Evolutionary conservation across 2,113 vertebrate species (phyloP).

Genomic region (Etheostoma cragini): DNA sequence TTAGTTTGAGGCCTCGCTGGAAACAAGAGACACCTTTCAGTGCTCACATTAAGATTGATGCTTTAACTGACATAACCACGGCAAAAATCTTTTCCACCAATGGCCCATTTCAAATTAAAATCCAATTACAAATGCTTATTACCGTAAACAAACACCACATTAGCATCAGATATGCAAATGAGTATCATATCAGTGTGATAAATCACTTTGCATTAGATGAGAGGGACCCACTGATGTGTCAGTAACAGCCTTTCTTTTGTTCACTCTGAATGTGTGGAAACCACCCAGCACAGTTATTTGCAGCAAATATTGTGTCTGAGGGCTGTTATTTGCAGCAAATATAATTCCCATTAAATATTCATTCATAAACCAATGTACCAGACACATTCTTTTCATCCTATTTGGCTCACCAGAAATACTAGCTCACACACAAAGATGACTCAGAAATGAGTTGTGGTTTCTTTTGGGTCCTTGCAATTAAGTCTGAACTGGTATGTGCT

Average conservation of each 20-base stretch:
- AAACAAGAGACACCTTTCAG: conserved; percentile 43
- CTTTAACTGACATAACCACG: conserved; percentile 21
- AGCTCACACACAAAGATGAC: conserved; percentile 24
- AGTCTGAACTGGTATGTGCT: conserved; percentile 37
- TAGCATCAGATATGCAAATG: conserved; percentile 70
- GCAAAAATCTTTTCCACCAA: conserved; percentile 19
- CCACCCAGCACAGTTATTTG: conserved; percentile 27
- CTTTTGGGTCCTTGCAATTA: conserved; percentile 41
- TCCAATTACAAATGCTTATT: conserved; percentile 71
- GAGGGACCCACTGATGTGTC: conserved; percentile 25
- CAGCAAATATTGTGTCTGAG: conserved; percentile 31
- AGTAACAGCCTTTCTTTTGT: conserved; percentile 38
- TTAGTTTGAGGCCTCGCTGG: conserved; percentile 34
- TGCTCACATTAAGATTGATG: conserved; percentile 37
- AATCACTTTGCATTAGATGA: conserved; percentile 42
- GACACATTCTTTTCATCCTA: conserved; percentile 54
- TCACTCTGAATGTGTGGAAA: conserved; percentile 20
- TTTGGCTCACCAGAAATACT: conserved; percentile 40
- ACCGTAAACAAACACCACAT: conserved; percentile 72
- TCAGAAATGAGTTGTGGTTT: conserved; percentile 35
- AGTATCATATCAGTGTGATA: conserved; percentile 57
- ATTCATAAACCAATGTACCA: conserved; percentile 56
- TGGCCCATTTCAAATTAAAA: conserved; percentile 64
- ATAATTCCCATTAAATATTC: conserved; percentile 63
- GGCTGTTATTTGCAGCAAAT: conserved; percentile 51